phyloP scores from a whole-genome alignment of 2,888 invertebrate genomes.

The Boloria euphrosyne region DNA sequence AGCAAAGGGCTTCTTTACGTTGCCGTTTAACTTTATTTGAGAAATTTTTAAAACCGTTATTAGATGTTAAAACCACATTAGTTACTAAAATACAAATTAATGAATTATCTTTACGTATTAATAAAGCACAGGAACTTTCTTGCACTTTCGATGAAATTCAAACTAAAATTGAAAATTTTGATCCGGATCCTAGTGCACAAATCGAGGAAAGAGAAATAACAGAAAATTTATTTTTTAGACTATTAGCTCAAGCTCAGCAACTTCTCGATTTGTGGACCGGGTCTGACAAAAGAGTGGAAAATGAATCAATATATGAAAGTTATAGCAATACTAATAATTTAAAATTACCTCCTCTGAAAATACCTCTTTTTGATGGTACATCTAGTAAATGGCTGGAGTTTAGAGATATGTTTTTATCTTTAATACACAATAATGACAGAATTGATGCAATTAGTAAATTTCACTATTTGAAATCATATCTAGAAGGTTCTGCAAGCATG shows the following conservation, averaged over 20 bases:
- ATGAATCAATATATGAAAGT: not conserved
- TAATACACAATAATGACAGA: slow-evolving; percentile 29
- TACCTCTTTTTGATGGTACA: not conserved
- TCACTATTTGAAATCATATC: slow-evolving; percentile 28
- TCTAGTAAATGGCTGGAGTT: not conserved
- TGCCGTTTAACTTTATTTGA: not conserved
- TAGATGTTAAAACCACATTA: not conserved
- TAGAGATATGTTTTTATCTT: slow-evolving; percentile 11
- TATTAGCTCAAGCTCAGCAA: slow-evolving; percentile 25
- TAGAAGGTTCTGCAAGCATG: slow-evolving; percentile 27
- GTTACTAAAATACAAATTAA: not conserved
- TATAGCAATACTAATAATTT: not conserved
- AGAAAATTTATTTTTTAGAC: slow-evolving; percentile 27
- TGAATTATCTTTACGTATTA: slow-evolving; percentile 20
- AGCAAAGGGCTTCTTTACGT: not conserved
- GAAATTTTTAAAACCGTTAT: not conserved
- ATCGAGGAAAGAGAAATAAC: slow-evolving; percentile 24
- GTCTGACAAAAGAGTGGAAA: not conserved
- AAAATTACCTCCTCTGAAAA: not conserved
- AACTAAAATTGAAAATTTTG: slow-evolving; percentile 28
- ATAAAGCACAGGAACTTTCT: slow-evolving; percentile 28
- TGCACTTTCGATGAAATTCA: slow-evolving; percentile 31
- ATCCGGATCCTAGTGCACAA: slow-evolving; percentile 12
- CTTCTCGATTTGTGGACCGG: slow-evolving; percentile 20
- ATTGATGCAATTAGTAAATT: slow-evolving; percentile 20